phyloP scores from a whole-genome alignment of 2,113 vertebrate genomes.

The Crotalus horridus region DNA sequence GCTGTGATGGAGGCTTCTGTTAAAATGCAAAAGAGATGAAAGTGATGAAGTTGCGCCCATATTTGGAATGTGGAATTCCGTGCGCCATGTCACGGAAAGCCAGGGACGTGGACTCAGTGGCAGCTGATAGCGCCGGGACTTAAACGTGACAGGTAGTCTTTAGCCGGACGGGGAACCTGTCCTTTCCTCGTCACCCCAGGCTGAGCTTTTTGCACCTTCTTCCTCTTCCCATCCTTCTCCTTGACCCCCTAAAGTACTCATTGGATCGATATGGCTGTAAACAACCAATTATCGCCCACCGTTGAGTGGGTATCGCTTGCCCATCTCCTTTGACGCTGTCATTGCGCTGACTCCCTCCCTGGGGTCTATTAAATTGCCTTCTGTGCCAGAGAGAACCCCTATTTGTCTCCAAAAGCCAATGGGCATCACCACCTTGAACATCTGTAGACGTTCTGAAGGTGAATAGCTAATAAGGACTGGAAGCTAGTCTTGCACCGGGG shows the following conservation, averaged over 20 bases:
- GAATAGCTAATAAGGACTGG: constrained; percentile 50
- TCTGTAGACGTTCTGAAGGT: constrained; percentile 22
- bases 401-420: constrained; percentile 13
- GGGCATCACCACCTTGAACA: constrained; percentile 1
- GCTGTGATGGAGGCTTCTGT: too few species aligned
- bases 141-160: neutral
- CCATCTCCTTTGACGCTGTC: neutral
- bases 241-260: neutral
- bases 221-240: neutral
- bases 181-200: rapidly evolving
- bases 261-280: neutral
- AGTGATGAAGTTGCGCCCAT: neutral
- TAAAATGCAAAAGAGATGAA: neutral
- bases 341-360: neutral
- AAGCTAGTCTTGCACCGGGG: neutral
- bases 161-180: neutral
- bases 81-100: neutral
- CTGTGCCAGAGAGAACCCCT: constrained; percentile 17
- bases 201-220: neutral
- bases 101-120: too few species aligned
- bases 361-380: neutral
- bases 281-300: neutral
- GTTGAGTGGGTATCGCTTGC: neutral
- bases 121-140: neutral
- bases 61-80: neutral